Conservation (phyloP, 2,113 vertebrate species). For the Syngnathus typhle region DNA sequence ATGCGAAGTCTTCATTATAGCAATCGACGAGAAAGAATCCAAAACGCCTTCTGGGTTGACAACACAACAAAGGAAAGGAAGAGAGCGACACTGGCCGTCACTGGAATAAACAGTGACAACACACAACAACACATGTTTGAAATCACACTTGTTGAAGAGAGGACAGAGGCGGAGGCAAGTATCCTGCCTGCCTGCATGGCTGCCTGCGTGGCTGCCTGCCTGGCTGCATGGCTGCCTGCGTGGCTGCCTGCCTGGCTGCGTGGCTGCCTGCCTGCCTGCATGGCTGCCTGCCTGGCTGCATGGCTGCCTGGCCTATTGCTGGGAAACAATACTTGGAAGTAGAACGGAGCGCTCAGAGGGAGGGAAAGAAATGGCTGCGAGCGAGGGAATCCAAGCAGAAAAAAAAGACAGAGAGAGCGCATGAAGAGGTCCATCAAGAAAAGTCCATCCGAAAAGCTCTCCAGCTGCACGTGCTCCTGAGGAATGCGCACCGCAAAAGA, state of each 20-base stretch:
- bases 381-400: constrained; percentile 1
- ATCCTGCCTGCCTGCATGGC: neutral
- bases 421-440: neutral
- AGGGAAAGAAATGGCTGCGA: constrained; percentile 38
- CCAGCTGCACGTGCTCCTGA: neutral
- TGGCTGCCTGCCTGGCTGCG: too few relatives aligned
- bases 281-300: too few relatives aligned
- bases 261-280: too few relatives aligned
- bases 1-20: constrained; percentile 42
- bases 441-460: neutral
- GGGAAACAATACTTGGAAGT: constrained; percentile 62
- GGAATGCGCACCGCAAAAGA: constrained; percentile 8
- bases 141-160: constrained; percentile 10
- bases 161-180: constrained; percentile 3
- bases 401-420: neutral
- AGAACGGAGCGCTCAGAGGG: constrained; percentile 23
- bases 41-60: constrained; percentile 28
- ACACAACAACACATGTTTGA: constrained; percentile 7
- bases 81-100: constrained; percentile 13
- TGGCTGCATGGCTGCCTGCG: too few relatives aligned
- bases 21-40: constrained; percentile 29
- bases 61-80: constrained; percentile 17
- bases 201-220: too few relatives aligned
- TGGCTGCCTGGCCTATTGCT: neutral
- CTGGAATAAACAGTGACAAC: constrained; percentile 11